Base-by-base conservation (phyloP, 2,797 vertebrate species). In the Cryptoprocta ferox region DNA sequence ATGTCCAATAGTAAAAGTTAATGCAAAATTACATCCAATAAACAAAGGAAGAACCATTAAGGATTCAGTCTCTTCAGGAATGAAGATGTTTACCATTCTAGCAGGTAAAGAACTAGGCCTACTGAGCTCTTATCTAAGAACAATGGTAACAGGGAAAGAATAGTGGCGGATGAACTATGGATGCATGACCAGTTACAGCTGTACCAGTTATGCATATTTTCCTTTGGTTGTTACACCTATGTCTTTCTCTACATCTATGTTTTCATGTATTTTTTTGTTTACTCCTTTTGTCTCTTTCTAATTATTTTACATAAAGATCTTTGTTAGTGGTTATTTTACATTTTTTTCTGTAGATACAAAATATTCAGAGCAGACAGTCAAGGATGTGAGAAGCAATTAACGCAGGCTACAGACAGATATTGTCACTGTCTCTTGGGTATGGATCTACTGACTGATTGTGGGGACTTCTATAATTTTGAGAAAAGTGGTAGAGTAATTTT, bases 1-100 rank as follows among this genome's bases (percentile, higher is more conserved):
- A 76, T 84, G 66, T 30, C 15, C 39, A 81, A 45, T 39, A 66
- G 42, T 73, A 95, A 96, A 84, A 96, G 50, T 48, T 94, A 92
- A 87, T 81, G 48, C 19, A 94, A 91, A 91, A 84, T 87, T 79
- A 45, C 13, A 87, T 16, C 26, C 63, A 86, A 92, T 19, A 53
- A 94, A 68, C 13, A 73, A 71, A 95, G 6, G 10, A 37, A 45
- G 15, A 71, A 39, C 6, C 11, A 48, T n/a, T 59, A 61, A 70
- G 13, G 13, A 82, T 81, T 81, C 14, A 32, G 3, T 35, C 28
- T 84, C 24, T 95, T 86, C 2, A 45, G 48, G 15, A 83, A 75
- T 68, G 1, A 86, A 89, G 26, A 16, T 56, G 53, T 70, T 53
- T 81, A 5, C 73, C 37, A 71, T 89, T 89, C 50, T 2, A 42